Conservation (phyloP, 2,888 invertebrate genomes). For the Disparrhopalites patrizii region DNA sequence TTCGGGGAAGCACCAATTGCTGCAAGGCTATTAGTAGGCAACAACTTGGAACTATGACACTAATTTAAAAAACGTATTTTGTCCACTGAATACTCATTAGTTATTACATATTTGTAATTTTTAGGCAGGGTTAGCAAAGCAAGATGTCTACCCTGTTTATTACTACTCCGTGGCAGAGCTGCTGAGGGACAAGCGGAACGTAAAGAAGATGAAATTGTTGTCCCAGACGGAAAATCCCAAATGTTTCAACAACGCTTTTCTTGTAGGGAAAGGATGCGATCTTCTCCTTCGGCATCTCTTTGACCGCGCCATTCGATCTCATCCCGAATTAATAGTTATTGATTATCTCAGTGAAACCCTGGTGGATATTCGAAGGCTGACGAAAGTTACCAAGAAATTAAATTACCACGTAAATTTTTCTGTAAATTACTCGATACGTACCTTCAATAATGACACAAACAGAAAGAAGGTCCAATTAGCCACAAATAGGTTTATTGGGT, state of each 20-base stretch:
- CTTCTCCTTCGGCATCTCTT: background rate
- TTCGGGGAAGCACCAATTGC: constrained; percentile 2
- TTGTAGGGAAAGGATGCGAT: constrained; percentile 6
- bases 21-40: background rate
- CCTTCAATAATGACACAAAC: no score
- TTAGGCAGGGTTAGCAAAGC: background rate
- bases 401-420: constrained; percentile 6
- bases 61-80: background rate
- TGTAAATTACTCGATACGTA: no score
- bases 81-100: background rate
- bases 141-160: constrained; percentile 1
- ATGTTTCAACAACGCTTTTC: background rate
- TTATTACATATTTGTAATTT: background rate
- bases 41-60: background rate
- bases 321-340: constrained; percentile 8
- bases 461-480: no score
- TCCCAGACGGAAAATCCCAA: background rate
- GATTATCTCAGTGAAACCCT: constrained; percentile 14
- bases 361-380: constrained; percentile 1
- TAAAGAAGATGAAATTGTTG: constrained; percentile 6
- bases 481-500: no score
- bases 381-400: constrained; percentile 1
- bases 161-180: constrained; percentile 4
- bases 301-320: background rate
- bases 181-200: constrained; percentile 2